A percentile compares a stretch with the other conserved stretches of the same genome.
These are phyloP conservation scores for Labeo calbasu DNA, from an alignment of 2,797 vertebrate genomes.

Conservation along the genomic window DNA sequence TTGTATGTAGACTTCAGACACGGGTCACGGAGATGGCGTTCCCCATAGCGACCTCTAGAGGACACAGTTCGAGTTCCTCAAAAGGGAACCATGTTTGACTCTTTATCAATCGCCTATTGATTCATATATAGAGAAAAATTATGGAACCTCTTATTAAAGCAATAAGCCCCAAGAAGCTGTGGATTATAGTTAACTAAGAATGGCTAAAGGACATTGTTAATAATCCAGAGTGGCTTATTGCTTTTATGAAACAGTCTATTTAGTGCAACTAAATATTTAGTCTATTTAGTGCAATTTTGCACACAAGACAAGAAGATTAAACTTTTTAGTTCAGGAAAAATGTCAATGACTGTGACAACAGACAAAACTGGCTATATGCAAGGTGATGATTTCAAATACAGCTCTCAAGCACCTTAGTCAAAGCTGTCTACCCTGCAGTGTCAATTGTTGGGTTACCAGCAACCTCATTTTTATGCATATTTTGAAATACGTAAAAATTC, in stretches of 20 bases:
- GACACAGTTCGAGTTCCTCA: too few species aligned
- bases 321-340: conserved; percentile 89
- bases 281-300: conserved; percentile 72
- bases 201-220: too few species aligned
- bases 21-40: too few species aligned
- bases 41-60: too few species aligned
- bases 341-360: conserved; percentile 87
- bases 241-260: not conserved
- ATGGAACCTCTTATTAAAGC: not conserved
- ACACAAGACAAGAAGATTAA: conserved; percentile 87
- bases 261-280: too few species aligned
- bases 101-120: not conserved
- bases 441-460: too few species aligned
- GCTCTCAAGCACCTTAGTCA: not conserved
- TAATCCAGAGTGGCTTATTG: too few species aligned
- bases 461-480: not conserved
- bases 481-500: not conserved
- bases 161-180: not conserved
- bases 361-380: conserved; percentile 86
- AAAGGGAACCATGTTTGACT: not conserved
- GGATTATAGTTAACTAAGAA: not conserved
- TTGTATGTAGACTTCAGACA: too few species aligned
- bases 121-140: not conserved
- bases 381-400: conserved; percentile 74
- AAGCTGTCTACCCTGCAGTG: not conserved